These are phyloP conservation scores for Ceyx margarethae DNA, from an alignment of 2,113 vertebrate species.

Conservation along the genomic window DNA sequence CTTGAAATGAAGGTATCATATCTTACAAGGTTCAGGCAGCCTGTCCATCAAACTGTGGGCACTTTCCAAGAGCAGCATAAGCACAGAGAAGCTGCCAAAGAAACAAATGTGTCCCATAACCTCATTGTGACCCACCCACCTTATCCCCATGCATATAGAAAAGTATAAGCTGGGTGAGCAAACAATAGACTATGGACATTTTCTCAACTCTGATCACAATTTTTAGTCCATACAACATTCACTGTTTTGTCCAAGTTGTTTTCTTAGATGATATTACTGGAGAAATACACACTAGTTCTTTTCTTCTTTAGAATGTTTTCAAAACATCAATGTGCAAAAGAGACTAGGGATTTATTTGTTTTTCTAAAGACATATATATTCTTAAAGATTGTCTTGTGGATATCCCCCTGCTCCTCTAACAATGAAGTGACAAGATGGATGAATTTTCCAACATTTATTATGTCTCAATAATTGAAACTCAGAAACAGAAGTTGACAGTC, in stretches of 20 bases:
- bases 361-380: not conserved
- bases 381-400: not conserved
- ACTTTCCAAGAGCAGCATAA: not conserved
- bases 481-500: not conserved
- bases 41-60: not conserved
- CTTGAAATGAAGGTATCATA: not conserved
- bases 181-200: not conserved
- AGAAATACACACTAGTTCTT: not conserved
- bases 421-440: not conserved
- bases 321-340: not conserved
- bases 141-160: not conserved
- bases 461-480: not conserved
- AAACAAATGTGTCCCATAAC: not conserved
- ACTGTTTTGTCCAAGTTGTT: not conserved
- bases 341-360: not conserved
- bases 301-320: not conserved
- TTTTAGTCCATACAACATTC: not conserved
- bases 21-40: not conserved
- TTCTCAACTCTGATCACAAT: not conserved
- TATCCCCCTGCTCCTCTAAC: not conserved
- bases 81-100: not conserved
- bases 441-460: not conserved
- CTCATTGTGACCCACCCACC: not conserved
- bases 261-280: not conserved
- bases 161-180: fast-evolving